These are phyloP conservation scores for Mobula birostris DNA, from an alignment of 2,113 vertebrate genomes.

Conservation along the genomic window DNA sequence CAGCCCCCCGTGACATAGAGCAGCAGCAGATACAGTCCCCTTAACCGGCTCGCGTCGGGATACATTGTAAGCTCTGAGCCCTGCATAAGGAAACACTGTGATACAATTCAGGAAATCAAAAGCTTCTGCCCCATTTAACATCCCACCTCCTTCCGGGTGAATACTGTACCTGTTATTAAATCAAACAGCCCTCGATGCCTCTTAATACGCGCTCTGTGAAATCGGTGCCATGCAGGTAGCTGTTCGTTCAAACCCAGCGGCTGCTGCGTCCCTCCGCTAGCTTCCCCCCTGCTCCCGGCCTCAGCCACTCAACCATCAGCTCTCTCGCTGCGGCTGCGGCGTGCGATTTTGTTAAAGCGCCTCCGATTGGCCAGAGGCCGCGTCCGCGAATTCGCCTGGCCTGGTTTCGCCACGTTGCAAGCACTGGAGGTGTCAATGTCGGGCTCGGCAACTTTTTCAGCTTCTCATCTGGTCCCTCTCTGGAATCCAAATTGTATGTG, in stretches of 20 bases:
- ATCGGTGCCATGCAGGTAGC: background rate
- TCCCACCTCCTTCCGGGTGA: background rate
- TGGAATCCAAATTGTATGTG: no score
- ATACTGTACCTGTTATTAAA: background rate
- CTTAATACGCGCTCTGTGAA: background rate
- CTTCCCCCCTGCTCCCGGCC: slow-evolving; percentile 41
- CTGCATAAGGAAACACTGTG: background rate
- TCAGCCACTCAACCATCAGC: slow-evolving; percentile 51
- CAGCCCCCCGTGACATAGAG: slow-evolving; percentile 51
- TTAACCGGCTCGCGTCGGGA: background rate
- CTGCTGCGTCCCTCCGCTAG: slow-evolving; percentile 37
- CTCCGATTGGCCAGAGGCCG: slow-evolving; percentile 50
- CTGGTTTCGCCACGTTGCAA: slow-evolving; percentile 65
- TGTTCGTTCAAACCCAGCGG: slow-evolving; percentile 45
- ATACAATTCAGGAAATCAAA: background rate
- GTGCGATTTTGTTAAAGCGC: background rate
- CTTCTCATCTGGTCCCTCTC: background rate
- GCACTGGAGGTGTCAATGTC: background rate
- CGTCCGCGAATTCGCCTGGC: slow-evolving; percentile 43
- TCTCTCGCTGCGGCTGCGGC: slow-evolving; percentile 39
- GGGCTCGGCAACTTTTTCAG: background rate
- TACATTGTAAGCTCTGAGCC: background rate
- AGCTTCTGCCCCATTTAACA: background rate
- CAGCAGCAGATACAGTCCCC: slow-evolving; percentile 48
- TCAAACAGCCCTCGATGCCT: background rate